Conservation (phyloP, 1,140 invertebrate species). For the Aphelenchoides fujianensis region DNA sequence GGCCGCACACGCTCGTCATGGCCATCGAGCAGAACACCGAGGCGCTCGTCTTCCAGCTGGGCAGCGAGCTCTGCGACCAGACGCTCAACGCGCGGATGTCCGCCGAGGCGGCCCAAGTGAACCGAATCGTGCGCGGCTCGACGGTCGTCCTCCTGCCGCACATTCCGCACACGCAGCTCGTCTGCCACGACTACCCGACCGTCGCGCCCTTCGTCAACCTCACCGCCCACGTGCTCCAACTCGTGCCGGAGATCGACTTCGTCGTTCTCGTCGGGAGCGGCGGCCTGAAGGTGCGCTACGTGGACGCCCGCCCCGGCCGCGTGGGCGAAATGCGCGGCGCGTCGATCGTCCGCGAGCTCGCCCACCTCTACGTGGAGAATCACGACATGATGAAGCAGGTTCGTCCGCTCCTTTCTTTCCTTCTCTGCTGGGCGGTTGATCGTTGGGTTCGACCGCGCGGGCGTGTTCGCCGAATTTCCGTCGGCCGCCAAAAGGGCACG, state of each 20-base stretch:
- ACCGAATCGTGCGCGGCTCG: conserved; percentile 40
- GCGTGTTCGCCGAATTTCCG: too few species aligned
- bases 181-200: conserved; percentile 59
- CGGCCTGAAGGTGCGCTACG: conserved; percentile 54
- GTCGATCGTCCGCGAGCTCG: conserved; percentile 24
- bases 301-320: neutral
- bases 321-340: neutral
- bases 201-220: conserved; percentile 56
- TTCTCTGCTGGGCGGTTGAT: too few species aligned
- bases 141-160: conserved; percentile 57
- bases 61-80: conserved; percentile 43
- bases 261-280: conserved; percentile 54
- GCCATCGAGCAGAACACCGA: conserved; percentile 61
- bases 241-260: conserved; percentile 54
- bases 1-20: conserved; percentile 55
- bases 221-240: conserved; percentile 38
- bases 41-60: conserved; percentile 54
- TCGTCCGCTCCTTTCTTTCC: too few species aligned
- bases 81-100: neutral
- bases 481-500: too few species aligned
- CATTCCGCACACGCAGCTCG: conserved; percentile 57
- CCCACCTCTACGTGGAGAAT: conserved; percentile 34
- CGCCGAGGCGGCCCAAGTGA: conserved; percentile 31
- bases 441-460: too few species aligned
- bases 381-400: conserved; percentile 47